Conservation (phyloP, 2,113 vertebrate species). For the Trachemys scripta region DNA sequence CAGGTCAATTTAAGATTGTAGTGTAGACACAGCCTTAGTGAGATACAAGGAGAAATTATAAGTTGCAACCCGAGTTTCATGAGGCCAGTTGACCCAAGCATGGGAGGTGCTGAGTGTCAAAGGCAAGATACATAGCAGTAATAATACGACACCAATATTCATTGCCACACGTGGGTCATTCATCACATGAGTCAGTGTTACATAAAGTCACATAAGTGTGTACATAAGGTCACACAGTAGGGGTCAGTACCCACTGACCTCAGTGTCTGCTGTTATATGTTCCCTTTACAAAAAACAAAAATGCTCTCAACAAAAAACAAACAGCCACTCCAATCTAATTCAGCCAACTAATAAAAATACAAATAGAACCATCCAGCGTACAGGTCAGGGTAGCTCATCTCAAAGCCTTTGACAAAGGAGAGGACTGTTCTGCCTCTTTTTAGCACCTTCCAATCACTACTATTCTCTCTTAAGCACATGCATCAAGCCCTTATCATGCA, state of each 20-base stretch:
- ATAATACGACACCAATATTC: neutral
- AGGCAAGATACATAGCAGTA: neutral
- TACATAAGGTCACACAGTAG: neutral
- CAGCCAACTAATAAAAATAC: neutral
- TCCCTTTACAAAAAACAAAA: neutral
- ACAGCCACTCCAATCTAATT: accelerated
- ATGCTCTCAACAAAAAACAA: neutral
- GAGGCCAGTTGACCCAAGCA: neutral
- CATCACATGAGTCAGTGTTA: neutral
- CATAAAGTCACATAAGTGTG: neutral
- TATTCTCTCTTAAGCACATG: neutral
- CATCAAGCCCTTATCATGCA: neutral
- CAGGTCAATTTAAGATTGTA: no score
- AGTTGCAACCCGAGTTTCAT: neutral
- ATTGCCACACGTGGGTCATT: neutral
- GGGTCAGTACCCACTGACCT: neutral
- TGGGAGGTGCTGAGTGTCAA: neutral
- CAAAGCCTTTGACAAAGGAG: neutral
- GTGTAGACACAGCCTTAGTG: no score
- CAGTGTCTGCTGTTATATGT: neutral
- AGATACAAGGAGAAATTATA: neutral
- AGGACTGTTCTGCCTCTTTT: neutral
- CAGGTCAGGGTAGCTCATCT: neutral
- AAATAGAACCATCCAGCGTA: neutral
- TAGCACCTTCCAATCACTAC: neutral